Evolutionary conservation across 1,140 invertebrate species (phyloP), one percentile per base, ranked within the genome.

Genomic region (Prorops nasuta): DNA sequence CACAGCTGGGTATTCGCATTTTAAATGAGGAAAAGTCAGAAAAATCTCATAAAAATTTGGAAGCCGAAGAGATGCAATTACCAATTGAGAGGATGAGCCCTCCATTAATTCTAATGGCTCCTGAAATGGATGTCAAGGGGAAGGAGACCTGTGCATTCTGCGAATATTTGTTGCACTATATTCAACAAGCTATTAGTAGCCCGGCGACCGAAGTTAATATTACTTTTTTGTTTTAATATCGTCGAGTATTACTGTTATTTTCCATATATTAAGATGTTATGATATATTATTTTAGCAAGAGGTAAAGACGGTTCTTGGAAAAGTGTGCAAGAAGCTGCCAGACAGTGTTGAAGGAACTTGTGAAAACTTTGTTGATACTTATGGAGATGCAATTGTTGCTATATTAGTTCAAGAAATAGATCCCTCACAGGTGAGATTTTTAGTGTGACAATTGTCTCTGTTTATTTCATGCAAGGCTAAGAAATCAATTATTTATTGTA

Each of bases 341-440:
- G 50, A 66, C 4, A 74, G 81, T 3, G 66, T 94, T n/a, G 71
- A 78, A 51, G 67, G 67, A 0, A 77, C 88, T 59, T 96, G 93
- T 69, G 69, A 81, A 10, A 72, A 84, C 56, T 93, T 94, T 69
- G 79, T 95, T 7, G 76, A 87, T 14, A 79, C 81, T 48, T 92
- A 93, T 66, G 88, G 87, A 10, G 83, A 87, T 66, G 85, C 84
- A n/a, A 64, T 92, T 32, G 82, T 92, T 51, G 84, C 88, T 22
- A 64, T 93, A 46, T 68, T 94, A 9, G 85, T 84, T n/a, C 86
- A 92, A 69, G 82, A 89, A 73, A 84, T 93, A 32, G 89, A 93
- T 78, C 91, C 91, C 14, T 81, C 85, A 40, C 74, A 79, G 51
- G 84, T 89, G 58, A 76, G 68, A 61, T 24, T 19, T 15, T 32